phyloP scores from a whole-genome alignment of 1,140 invertebrate species.

The Macrostomum lignano region DNA sequence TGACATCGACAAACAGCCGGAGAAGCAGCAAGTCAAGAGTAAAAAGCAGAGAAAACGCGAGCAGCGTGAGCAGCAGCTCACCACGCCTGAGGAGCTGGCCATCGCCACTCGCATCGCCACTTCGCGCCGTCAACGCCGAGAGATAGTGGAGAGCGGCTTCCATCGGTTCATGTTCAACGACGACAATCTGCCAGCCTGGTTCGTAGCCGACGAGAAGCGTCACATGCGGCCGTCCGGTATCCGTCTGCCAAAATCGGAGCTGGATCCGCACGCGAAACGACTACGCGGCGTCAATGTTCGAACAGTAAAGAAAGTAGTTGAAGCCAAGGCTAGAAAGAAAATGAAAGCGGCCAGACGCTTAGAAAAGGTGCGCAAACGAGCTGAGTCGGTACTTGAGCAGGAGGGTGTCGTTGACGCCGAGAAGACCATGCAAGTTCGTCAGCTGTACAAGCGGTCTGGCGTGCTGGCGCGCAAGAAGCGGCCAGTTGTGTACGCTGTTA shows the following conservation, averaged over 20 bases:
- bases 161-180: slow-evolving; percentile 34
- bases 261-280: not conserved
- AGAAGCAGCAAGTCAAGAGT: no score
- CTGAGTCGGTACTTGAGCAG: slow-evolving; percentile 61
- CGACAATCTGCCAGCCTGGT: slow-evolving; percentile 64
- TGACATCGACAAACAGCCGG: no score
- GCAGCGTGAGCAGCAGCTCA: no score
- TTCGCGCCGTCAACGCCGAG: no score
- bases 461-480: slow-evolving; percentile 32
- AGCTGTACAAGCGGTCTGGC: slow-evolving; percentile 70
- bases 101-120: no score
- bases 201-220: slow-evolving; percentile 64
- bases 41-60: no score
- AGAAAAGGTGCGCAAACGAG: slow-evolving; percentile 76
- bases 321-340: slow-evolving; percentile 91
- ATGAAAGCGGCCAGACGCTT: slow-evolving; percentile 42
- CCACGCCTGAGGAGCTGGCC: no score
- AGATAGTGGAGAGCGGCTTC: slow-evolving; percentile 16
- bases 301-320: slow-evolving; percentile 86
- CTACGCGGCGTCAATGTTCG: slow-evolving; percentile 42
- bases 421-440: slow-evolving; percentile 61
- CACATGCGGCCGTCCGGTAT: slow-evolving; percentile 51
- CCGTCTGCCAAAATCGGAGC: slow-evolving; percentile 42
- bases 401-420: slow-evolving; percentile 60
- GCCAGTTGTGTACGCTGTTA: slow-evolving; percentile 3